Evolutionary conservation across 2,113 vertebrate species (phyloP), one percentile per base, ranked within the genome.

Genomic region (crab-eating macaque (Macaca fascicularis)): DNA sequence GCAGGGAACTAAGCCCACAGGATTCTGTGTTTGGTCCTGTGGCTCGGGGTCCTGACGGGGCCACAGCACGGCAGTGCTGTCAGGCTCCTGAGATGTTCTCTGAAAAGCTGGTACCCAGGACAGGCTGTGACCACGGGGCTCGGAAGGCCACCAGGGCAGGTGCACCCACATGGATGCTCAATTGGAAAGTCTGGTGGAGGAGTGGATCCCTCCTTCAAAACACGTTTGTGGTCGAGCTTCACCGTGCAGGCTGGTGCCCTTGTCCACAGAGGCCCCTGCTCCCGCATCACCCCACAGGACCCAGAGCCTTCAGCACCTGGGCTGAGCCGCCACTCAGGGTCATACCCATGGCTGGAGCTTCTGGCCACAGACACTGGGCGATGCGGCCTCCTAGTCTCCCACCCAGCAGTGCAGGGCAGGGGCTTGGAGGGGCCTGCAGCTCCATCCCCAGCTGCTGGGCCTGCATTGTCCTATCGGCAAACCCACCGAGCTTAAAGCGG

Each of bases 21-120:
- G 3, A 3, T 20, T 9, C 3, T 0, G 1, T 0, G 3, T 3
- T 1, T 3, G 1, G 23, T 80, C 5, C 8, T 0, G 0, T 1
- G 40, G 40, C 22, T 45, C 2, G 0, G 20, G 40, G 40, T 22
- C 38, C 8, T 57, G 38, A 14, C 0, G 16, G 5, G 10, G 5
- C 12, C 67, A 1, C 3, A 16, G n/a, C 22, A 40, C 17, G 64
- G 22, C 6, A 4, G 8, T 2, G 17, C 13, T 1, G 13, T 2
- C 2, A 16, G 32, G 25, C 38, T 32, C 8, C 50, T 22, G 7
- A n/a, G 52, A 45, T 27, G 38, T n/a, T 7, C 52, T 20, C 3
- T 14, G 40, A 22, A 30, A 40, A 89, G 43, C 40, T 50, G 25
- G 25, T 25, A 19, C 38, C 75, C 11, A 2, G 52, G 52, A 75